Base-by-base conservation (phyloP, 2,797 vertebrate species). In the Neopelma chrysocephalum region DNA sequence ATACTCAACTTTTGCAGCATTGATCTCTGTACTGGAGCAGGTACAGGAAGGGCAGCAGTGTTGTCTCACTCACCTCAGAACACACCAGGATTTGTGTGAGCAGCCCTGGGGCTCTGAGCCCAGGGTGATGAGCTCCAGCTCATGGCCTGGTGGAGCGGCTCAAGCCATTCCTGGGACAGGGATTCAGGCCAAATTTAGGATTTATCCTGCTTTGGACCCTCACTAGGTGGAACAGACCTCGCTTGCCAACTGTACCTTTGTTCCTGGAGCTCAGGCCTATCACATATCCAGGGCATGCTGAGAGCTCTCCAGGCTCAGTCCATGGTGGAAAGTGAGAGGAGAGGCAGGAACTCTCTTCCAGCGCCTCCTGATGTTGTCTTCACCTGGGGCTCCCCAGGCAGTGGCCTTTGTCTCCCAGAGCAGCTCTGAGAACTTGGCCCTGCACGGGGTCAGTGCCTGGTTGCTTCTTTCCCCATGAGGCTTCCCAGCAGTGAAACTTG, bases 121-220 rank as follows among this genome's bases (percentile, higher is more conserved):
- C 18, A 4, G 17, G 13, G n/a, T 26, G 25, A 34, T 5, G 15
- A 22, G 40, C 54, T 38, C 53, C 54, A 10, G 20, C 1, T 58
- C 15, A 12, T 23, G 15, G n/a, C n/a, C n/a, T 58, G 18, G 8
- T 42, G 60, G 61, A 26, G 26, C 15, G 34, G 56, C 72, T 75
- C 18, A 5, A 1, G 11, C 36, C 5, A 0, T 56, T 32, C 54
- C 21, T 18, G 8, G 0, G 32, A 5, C 9, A 12, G 18, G 29
- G 53, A 14, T 38, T 48, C 34, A 21, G 62, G 17, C 27, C 70
- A 25, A 5, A 15, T 12, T 14, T 8, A 5, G 38, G n/a, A 4
- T 71, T 58, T 47, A 38, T 34, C 68, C 42, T 5, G 8, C 36
- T 23, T 36, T n/a, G 11, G 21, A 5, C 7, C 14, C 72, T 19